Base-by-base conservation (phyloP, 2,113 vertebrate species). In the Siniperca knerii region DNA sequence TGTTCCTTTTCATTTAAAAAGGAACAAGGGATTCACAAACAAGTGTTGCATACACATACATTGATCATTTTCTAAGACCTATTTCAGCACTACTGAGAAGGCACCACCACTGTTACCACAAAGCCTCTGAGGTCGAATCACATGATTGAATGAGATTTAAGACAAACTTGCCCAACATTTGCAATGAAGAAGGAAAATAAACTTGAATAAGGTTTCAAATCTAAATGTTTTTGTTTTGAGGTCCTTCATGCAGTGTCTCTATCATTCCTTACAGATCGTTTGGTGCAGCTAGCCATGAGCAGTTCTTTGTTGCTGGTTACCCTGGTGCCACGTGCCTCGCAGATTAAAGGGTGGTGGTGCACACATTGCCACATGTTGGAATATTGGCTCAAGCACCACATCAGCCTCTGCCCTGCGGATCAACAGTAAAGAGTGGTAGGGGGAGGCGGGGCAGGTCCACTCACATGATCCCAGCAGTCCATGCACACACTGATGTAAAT, bases 261-360 rank as follows among this genome's bases (percentile, higher is more conserved):
- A 6, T 62, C 54, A 40, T 62, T 25, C 50, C 50, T 71, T 74
- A 74, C 77, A 86, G 68, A 68, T 79, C 35, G 10, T 48, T 68
- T 73, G 12, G 68, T n/a, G 8, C 74, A 74, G 52, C 65, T 29
- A 21, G 29, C 52, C 13, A 37, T 15, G 44, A n/a, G 57, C 35
- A 7, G 71, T 21, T 23, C 54, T 62, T 46, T 76, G 81, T 77
- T 33, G 60, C 52, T 42, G 65, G 78, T 88, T 81, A 40, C 23
- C 33, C 50, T 0, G 3, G 66, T 44, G 80, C 70, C 86, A 86
- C 55, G 78, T 92, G 85, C 72, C 68, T 44, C 0, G 8, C 81
- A 88, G 81, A 90, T 91, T 87, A 86, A 86, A 90, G 64, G 61
- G 29, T n/a, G 13, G 58, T 33, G 79, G 64, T 54, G 70, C 77